Base-by-base conservation (phyloP, 2,113 vertebrate genomes). In the human region DNA sequence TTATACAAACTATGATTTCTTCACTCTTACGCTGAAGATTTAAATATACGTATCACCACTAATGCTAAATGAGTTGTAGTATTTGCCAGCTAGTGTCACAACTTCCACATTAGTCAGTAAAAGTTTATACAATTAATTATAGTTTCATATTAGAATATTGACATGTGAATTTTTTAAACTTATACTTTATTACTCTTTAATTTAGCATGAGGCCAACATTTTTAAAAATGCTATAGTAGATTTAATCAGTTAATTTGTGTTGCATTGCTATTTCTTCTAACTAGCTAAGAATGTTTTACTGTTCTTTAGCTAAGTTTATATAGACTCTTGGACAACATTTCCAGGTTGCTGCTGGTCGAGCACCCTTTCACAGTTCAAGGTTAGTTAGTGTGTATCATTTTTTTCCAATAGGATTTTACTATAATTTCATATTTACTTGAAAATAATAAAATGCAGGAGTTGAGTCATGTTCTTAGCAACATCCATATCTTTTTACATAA, bases 211-310 rank as follows among this genome's bases (percentile, higher is more conserved):
- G 45, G 23, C 11, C 70, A 76, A 2, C 0, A 17, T 83, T 80
- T 68, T 73, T 76, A 23, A 40, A 50, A 75, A 80, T 59, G 30
- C 18, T 93, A 68, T 48, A 59, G 14, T 5, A 79, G 3, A 0
- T 17, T 94, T 80, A 86, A 80, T 48, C 94, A 92, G 17, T 80
- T 85, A 87, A 70, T 87, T 88, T 95, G 5, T 89, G 35, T 96
- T 85, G 4, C 3, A 22, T 10, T 57, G 10, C 0, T 92, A n/a
- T 75, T 80, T 92, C 93, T 94, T 59, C 18, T 79, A 93, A 66
- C 7, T 79, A 93, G 23, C 11, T 95, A 91, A 78, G 38, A 59
- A 30, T 87, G 89, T 5, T 61, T 81, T 80, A 43, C 66, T 78
- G 68, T 50, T 40, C 4, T 38, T 93, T 76, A 75, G n/a, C 22